Base-by-base conservation (phyloP, 2,113 vertebrate species). In the Mionectes macconnelli region DNA sequence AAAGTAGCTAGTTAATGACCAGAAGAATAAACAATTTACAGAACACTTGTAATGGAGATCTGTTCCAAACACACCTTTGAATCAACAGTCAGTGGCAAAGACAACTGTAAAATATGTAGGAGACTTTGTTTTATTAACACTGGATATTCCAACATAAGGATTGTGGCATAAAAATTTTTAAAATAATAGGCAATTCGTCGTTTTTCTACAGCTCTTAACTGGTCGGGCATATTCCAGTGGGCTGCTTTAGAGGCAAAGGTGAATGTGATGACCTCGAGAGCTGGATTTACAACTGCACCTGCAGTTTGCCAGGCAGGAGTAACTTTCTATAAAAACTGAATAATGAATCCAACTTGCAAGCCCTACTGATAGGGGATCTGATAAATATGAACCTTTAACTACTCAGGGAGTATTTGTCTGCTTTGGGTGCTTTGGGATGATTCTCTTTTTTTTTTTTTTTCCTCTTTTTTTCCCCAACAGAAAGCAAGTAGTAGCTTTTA, bases 241-340 rank as follows among this genome's bases (percentile, higher is more conserved):
- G 52, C 39, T 62, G 31, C 33, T 89, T 81, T 49, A 53, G 37
- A 59, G 39, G 49, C 35, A 72, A 86, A 64, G 37, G 35, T 88
- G 50, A 84, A 56, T 0, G 0, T 27, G 19, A 21, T 80, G 76
- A 50, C 52, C 84, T 70, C 0, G 0, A 23, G 24, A 82, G 44
- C 73, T 72, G 74, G 52, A 77, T 92, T 87, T 91, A 91, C 39
- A 89, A 7, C 30, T 2, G 2, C n/a, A 67, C 45, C 68, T 95
- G 80, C 25, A 37, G 24, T 66, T 84, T 91, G 15, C 53, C 42
- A 25, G n/a, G 39, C 35, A 84, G 40, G 25, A 78, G 21, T 50
- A 44, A 39, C 40, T 69, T 84, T 42, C 60, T 66, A 31, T 74
- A 73, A 42, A 55, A 89, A 57, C 27, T 47, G 31, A 62, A n/a